Evolutionary conservation across 2,797 vertebrate species (phyloP), one percentile per base, ranked within the genome.

Genomic region (Myoxocephalus aenaeus): DNA sequence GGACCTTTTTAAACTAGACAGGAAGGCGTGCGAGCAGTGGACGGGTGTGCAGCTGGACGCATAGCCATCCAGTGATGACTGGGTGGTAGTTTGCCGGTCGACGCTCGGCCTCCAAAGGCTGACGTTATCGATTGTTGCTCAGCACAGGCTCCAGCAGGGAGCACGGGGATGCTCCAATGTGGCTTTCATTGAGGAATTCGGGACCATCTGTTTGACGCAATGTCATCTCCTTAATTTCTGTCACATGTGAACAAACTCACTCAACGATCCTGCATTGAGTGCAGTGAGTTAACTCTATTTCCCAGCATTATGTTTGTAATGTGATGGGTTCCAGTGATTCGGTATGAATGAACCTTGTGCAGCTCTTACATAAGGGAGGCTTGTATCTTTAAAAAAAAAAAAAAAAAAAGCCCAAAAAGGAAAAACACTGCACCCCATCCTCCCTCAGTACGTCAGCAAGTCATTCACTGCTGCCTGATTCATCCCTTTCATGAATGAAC

Each of bases 401-500:
- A 38, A 81, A 81, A 65, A 50, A n/a, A n/a, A n/a, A n/a, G 17
- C 5, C 50, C 38, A 75, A 68, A 75, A 68, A 72, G 73, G 78
- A 80, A 86, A 83, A 89, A 83, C 86, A 79, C 85, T 70, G 79
- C 83, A 75, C 79, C 75, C 44, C 50, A 59, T 63, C 75, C 79
- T 59, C 81, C 80, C 73, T 73, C 65, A 29, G 20, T 81, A 93
- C 90, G 87, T 92, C 93, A 94, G 86, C 76, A 46, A 85, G 79
- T 79, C 90, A 91, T 87, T 91, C 84, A 84, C 76, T 83, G 89
- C 48, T 79, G 81, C 72, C 87, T 87, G 90, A 93, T 81, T 92
- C 89, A 90, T 82, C 80, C 73, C 32, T 86, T 93, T 94, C 90
- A 94, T 95, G 94, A 96, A 95, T 95, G 93, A 90, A 91, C 29